phyloP scores from a whole-genome alignment of 2,113 vertebrate genomes.

The Chinchilla lanigera region DNA sequence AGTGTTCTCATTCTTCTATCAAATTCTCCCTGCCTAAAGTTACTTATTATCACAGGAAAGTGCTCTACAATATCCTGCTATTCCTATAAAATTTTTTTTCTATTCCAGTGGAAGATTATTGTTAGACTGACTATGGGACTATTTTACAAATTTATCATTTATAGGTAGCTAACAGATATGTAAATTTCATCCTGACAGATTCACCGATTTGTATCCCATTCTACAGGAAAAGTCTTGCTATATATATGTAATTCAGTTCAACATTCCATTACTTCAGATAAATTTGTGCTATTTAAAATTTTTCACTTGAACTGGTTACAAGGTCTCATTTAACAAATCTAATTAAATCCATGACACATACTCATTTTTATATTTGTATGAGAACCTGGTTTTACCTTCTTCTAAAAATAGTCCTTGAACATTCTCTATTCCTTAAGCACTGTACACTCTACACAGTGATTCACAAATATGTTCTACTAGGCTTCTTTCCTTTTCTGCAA shows the following conservation, averaged over 20 bases:
- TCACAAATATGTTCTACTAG: neutral
- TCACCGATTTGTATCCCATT: neutral
- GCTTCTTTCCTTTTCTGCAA: neutral
- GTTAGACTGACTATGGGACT: neutral
- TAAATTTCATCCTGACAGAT: neutral
- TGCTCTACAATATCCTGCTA: neutral
- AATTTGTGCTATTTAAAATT: slow-evolving; percentile 20
- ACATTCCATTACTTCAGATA: neutral
- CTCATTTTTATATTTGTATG: neutral
- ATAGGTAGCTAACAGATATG: neutral
- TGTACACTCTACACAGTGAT: neutral
- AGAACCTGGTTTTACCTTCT: neutral
- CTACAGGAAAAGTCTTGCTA: neutral
- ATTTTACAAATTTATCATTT: neutral
- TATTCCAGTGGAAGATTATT: neutral
- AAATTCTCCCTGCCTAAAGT: neutral
- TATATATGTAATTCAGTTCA: neutral
- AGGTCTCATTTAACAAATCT: neutral
- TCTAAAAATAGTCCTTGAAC: slow-evolving; percentile 19
- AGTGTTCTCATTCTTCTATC: neutral
- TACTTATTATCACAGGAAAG: neutral
- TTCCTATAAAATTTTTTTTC: neutral
- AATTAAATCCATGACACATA: slow-evolving; percentile 13
- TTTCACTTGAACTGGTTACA: neutral
- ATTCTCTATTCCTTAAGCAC: neutral